A percentile compares a stretch with the other conserved stretches of the same genome.
These are phyloP conservation scores for Ridgeia piscesae DNA, from an alignment of 1,140 invertebrate species.

Conservation along the genomic window DNA sequence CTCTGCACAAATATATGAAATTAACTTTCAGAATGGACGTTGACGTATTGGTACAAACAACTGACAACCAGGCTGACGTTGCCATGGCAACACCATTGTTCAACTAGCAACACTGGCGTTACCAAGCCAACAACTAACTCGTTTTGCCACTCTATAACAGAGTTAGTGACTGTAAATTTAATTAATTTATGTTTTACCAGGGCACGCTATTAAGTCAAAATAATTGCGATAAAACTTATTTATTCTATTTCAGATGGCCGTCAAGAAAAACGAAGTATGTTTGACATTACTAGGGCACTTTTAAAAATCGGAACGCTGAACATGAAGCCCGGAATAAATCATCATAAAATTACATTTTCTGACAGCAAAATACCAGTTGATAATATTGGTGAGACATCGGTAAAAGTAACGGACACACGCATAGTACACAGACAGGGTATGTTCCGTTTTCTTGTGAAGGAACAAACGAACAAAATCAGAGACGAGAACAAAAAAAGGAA, in stretches of 20 bases:
- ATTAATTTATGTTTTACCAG: too few relatives aligned
- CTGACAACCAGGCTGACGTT: too few relatives aligned
- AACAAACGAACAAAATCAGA: neutral
- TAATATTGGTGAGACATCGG: neutral
- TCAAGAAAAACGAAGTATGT: neutral
- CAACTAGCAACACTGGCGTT: too few relatives aligned
- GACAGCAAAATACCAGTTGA: neutral
- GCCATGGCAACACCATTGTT: too few relatives aligned
- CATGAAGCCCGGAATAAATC: neutral
- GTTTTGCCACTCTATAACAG: too few relatives aligned
- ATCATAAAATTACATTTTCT: neutral
- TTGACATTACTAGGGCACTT: neutral
- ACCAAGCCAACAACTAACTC: too few relatives aligned
- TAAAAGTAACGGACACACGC: neutral
- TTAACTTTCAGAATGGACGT: too few relatives aligned
- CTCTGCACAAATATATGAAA: too few relatives aligned
- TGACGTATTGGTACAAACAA: too few relatives aligned
- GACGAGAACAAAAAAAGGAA: neutral
- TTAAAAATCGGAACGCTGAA: neutral
- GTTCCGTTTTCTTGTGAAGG: neutral
- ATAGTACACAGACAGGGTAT: neutral
- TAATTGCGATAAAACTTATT: too few relatives aligned
- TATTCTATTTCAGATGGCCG: neutral
- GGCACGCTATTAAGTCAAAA: too few relatives aligned
- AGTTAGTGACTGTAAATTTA: too few relatives aligned